Evolutionary conservation across 2,888 invertebrate genomes (phyloP), one percentile per base, ranked within the genome.

Genomic region (Hymenopus coronatus): DNA sequence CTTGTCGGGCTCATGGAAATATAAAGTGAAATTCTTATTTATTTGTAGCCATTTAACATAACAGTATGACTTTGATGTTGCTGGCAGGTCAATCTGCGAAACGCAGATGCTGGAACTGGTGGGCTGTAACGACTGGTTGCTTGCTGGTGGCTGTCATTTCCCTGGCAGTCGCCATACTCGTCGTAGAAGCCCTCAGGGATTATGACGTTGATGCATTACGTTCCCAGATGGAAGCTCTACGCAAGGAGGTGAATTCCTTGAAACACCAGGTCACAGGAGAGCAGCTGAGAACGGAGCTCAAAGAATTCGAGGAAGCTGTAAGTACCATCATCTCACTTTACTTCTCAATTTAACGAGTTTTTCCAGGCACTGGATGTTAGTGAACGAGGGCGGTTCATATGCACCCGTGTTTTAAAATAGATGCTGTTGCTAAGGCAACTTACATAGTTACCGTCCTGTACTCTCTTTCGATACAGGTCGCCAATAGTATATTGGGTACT

Each of bases 291-390:
- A 91, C 93, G 54, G 92, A 92, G 84, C 89, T 93, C 7, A 92
- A 92, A 82, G 92, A 92, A 0, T 93, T 93, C 89, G 92, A 93
- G 90, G 91, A 93, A 90, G 92, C 92, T 92, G 93, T 93, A 89
- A 91, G 91, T 87, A 27, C 7, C 20, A 14, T 14, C 4, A 30
- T 30, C 30, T 30, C 33, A 33, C 40, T 40, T 12, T 40, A 6
- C 40, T 40, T 12, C 40, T 12, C 6, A 40, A 30, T 30, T 2
- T 30, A 30, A 30, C 30, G 30, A 30, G 30, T 2, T 30, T 2
- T n/a, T 4, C 30, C 30, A 30, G 4, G 30, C 4, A 30, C 4
- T 30, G 4, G 30, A 30, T 30, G 30, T n/a, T n/a, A n/a, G n/a
- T n/a, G n/a, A n/a, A n/a, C n/a, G n/a, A n/a, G n/a, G n/a, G n/a